phyloP scores from a whole-genome alignment of 2,888 invertebrate species.

The Ichneumoninae sp. region DNA sequence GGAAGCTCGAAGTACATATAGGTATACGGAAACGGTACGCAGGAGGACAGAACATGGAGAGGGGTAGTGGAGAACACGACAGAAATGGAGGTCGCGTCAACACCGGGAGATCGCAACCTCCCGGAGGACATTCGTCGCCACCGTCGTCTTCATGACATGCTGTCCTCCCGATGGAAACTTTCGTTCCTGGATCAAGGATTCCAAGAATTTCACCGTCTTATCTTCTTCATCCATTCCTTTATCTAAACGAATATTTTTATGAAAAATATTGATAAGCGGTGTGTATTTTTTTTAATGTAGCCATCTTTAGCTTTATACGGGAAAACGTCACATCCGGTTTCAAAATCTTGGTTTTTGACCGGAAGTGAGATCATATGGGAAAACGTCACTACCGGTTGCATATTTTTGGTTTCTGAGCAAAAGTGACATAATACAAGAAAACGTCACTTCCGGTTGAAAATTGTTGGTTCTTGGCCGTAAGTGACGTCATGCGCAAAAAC shows the following conservation, averaged over 20 bases:
- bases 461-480: no score
- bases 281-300: background rate
- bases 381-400: no score
- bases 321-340: no score
- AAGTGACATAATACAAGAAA: no score
- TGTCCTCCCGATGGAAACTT: constrained; percentile 18
- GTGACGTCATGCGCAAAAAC: no score
- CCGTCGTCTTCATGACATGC: constrained; percentile 32
- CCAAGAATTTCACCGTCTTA: constrained; percentile 6
- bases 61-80: constrained; percentile 4
- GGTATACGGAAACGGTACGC: background rate
- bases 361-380: no score
- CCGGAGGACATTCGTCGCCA: constrained; percentile 63
- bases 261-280: background rate
- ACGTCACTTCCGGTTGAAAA: no score
- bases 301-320: no score
- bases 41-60: background rate
- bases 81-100: constrained; percentile 70
- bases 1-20: constrained; percentile 13
- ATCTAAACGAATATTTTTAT: background rate
- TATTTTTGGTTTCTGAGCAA: no score
- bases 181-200: constrained; percentile 31
- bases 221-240: constrained; percentile 5
- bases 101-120: constrained; percentile 72
- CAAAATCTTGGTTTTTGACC: no score